These are phyloP conservation scores for Panthera uncia DNA, from an alignment of 2,113 vertebrate species.

Conservation along the genomic window DNA sequence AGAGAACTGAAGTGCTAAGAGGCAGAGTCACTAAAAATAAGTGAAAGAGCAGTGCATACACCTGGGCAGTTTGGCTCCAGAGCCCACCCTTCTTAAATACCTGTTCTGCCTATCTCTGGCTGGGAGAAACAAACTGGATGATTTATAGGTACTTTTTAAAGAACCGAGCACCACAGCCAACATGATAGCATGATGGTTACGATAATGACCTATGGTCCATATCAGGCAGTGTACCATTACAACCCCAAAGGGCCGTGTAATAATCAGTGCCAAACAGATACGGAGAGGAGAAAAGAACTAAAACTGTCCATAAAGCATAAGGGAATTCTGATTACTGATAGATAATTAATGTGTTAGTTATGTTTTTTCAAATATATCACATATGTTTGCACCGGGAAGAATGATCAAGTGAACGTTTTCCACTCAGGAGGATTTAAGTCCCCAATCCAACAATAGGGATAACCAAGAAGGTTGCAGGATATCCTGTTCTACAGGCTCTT, in stretches of 20 bases:
- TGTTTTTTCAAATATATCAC: not conserved
- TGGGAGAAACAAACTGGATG: not conserved
- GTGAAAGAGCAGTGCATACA: fast-evolving
- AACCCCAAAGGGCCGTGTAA: fast-evolving
- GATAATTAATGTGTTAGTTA: not conserved
- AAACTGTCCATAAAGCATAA: not conserved
- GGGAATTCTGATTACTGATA: not conserved
- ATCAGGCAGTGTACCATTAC: not conserved
- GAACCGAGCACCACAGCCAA: not conserved
- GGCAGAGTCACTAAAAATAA: not conserved
- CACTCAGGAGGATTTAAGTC: not conserved
- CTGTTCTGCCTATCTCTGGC: not conserved
- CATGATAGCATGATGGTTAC: fast-evolving
- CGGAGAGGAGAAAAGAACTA: not conserved
- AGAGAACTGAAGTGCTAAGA: not conserved
- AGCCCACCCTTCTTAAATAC: not conserved
- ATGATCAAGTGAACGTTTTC: not conserved
- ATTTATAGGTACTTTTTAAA: not conserved
- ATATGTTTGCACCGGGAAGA: not conserved
- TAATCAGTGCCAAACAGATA: not conserved
- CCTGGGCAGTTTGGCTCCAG: not conserved
- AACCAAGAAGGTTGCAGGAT: not conserved
- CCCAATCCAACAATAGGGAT: not conserved
- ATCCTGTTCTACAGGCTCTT: not conserved
- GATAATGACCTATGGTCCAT: not conserved